Base-by-base conservation (phyloP, 2,113 vertebrate genomes). In the Puntigrus tetrazona region DNA sequence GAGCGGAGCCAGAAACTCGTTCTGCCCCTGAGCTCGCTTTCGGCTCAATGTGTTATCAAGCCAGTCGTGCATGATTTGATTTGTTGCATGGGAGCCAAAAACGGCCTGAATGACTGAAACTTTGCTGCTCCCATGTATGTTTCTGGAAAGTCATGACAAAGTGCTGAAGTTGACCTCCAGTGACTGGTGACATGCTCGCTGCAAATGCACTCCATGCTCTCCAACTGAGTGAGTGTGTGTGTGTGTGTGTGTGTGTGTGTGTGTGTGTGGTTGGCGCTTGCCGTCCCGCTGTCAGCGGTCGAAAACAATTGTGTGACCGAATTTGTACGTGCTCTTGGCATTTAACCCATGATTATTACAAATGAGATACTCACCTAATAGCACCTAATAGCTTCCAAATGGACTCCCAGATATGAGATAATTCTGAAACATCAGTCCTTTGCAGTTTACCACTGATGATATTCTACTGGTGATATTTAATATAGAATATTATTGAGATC, bases 311-410 rank as follows among this genome's bases (percentile, higher is more conserved):
- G 63, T 78, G 84, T 59, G 43, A 36, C 41, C 20, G 2, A 61
- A 63, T 75, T 65, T 86, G 84, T 88, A 82, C 90, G 88, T 91
- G 91, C 92, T 94, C 90, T 89, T 90, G 86, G 90, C 93, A 91
- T 94, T 94, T 94, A 94, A 94, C 93, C 94, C 92, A 87, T 94
- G 93, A 94, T 95, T 94, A 92, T 92, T 22, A 93, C 92, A 94
- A 94, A 94, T 94, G 92, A 93, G 93, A 93, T 94, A 93, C 94
- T 93, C 92, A 91, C 92, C 92, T 94, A 95, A 94, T 93, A 92
- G 91, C 92, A 88, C 88, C 88, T 93, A 93, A 95, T 94, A 92
- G 93, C 92, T 94, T 95, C 94, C 94, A 94, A 93, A 95, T 93
- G 94, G 84, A 89, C 88, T 76, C 87, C 89, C 88, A 78, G 91